Percentiles rank a stretch among this genome's conserved stretches.
phyloP scores from a whole-genome alignment of 2,113 vertebrate species.

The Equus przewalskii region DNA sequence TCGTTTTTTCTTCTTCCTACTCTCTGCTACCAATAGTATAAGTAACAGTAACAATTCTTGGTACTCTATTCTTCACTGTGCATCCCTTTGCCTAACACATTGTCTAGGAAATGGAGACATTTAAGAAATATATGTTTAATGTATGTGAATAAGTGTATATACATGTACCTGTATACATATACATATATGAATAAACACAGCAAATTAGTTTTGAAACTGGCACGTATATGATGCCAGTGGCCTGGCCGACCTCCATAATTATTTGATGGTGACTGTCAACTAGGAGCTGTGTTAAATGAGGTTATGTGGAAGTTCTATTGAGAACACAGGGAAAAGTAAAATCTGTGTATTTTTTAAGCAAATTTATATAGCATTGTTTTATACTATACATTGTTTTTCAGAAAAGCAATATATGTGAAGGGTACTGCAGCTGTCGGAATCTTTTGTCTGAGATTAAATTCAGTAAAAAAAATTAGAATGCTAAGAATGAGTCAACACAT shows the following conservation, averaged over 20 bases:
- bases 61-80: neutral
- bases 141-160: neutral
- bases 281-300: neutral
- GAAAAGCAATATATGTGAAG: neutral
- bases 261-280: neutral
- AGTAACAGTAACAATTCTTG: neutral
- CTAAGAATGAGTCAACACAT: neutral
- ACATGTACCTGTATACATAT: neutral
- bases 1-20: neutral
- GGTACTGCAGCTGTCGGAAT: neutral
- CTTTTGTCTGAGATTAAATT: neutral
- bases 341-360: slow-evolving; percentile 30
- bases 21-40: neutral
- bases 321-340: neutral
- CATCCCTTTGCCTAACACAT: neutral
- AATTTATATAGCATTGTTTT: neutral
- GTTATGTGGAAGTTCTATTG: neutral
- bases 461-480: neutral
- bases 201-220: neutral
- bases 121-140: neutral
- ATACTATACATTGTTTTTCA: neutral
- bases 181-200: neutral
- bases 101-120: neutral
- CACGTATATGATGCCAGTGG: neutral
- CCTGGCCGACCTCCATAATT: neutral